Conservation (phyloP, 2,113 vertebrate genomes). For the Kobus ellipsiprymnus region DNA sequence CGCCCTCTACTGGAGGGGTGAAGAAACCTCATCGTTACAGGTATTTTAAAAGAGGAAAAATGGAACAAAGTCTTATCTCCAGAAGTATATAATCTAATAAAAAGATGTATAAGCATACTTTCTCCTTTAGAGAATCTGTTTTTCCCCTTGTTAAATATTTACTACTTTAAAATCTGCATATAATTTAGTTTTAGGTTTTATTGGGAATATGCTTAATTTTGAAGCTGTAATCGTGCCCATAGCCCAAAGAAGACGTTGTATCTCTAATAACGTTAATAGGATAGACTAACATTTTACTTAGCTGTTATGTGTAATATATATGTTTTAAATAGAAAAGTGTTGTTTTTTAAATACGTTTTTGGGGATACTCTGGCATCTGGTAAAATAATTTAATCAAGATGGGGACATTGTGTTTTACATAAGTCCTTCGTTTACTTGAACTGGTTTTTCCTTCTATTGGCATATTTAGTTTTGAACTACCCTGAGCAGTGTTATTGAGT, state of each 20-base stretch:
- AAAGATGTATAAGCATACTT: slow-evolving; percentile 17
- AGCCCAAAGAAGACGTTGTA: neutral
- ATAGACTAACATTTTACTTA: neutral
- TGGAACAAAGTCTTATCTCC: neutral
- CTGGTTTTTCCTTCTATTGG: neutral
- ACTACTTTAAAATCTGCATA: neutral
- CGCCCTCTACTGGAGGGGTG: slow-evolving; percentile 84
- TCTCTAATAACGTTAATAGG: neutral
- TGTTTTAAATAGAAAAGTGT: neutral
- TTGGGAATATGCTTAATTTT: neutral
- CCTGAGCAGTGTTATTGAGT: slow-evolving; percentile 16
- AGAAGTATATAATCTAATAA: neutral
- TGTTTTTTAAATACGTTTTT: neutral
- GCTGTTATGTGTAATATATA: neutral
- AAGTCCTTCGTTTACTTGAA: slow-evolving; percentile 12
- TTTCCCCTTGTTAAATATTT: neutral
- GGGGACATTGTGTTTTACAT: neutral
- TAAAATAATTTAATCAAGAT: neutral
- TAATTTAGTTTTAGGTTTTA: neutral
- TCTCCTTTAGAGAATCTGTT: neutral
- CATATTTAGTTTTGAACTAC: neutral
- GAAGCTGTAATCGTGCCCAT: neutral
- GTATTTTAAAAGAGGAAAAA: slow-evolving; percentile 44
- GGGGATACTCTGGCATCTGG: neutral
- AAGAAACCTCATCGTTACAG: slow-evolving; percentile 85